Evolutionary conservation across 2,113 vertebrate species (phyloP).

Genomic region (Elanoides forficatus): DNA sequence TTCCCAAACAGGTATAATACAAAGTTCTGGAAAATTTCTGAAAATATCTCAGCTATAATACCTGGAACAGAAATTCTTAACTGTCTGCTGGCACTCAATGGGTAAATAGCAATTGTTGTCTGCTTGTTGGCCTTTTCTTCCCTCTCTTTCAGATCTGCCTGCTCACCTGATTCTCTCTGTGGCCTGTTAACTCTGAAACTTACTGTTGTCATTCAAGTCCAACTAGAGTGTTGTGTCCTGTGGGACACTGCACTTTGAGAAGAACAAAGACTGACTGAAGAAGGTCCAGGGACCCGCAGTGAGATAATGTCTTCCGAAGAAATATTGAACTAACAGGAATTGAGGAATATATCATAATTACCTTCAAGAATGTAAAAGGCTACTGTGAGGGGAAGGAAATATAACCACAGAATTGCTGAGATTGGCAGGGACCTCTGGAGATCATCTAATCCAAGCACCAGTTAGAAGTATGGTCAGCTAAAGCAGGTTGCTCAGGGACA

Average conservation of each 20-base stretch:
- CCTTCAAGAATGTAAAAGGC: background rate
- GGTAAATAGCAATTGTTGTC: background rate
- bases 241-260: background rate
- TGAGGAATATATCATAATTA: background rate
- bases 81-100: background rate
- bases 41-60: background rate
- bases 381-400: background rate
- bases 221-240: background rate
- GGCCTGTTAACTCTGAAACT: background rate
- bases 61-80: background rate
- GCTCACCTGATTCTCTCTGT: background rate
- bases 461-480: accelerated
- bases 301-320: background rate
- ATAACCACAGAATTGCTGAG: background rate
- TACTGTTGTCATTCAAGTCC: background rate
- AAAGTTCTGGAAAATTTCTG: background rate
- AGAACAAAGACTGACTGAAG: background rate
- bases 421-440: background rate
- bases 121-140: background rate
- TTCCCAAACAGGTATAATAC: background rate
- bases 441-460: background rate
- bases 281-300: accelerated
- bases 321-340: background rate
- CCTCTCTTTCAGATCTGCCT: background rate
- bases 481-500: background rate